These are phyloP conservation scores for Phytoseiulus persimilis DNA, from an alignment of 2,888 invertebrate species.

Conservation along the genomic window DNA sequence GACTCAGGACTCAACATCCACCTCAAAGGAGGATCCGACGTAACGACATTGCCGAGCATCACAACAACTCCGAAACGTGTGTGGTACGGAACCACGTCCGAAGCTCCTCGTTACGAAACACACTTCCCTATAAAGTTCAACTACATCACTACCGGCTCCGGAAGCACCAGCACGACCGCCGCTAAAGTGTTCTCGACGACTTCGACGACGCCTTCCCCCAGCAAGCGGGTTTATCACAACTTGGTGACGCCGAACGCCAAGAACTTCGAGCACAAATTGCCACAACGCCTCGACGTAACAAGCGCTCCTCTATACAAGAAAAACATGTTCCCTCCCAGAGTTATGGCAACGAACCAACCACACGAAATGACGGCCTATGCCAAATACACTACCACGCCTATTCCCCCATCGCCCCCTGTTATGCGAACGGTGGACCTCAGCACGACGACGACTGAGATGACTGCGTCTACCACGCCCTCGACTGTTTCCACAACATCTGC, in stretches of 20 bases:
- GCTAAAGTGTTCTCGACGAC: background rate
- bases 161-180: background rate
- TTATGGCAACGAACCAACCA: slow-evolving; percentile 25
- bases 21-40: slow-evolving; percentile 7
- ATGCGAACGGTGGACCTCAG: slow-evolving; percentile 30
- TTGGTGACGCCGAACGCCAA: background rate
- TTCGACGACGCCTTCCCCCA: slow-evolving; percentile 6
- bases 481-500: background rate
- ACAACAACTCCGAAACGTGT: background rate
- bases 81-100: slow-evolving; percentile 33
- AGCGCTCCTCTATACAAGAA: slow-evolving; percentile 33
- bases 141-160: slow-evolving; percentile 19
- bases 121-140: slow-evolving; percentile 31
- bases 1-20: slow-evolving; percentile 32
- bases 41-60: slow-evolving; percentile 20
- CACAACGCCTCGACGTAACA: slow-evolving; percentile 20
- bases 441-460: slow-evolving; percentile 19
- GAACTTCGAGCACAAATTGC: slow-evolving; percentile 20
- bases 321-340: slow-evolving; percentile 37
- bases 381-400: slow-evolving; percentile 37
- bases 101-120: slow-evolving; percentile 32
- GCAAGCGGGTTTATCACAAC: slow-evolving; percentile 28
- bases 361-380: slow-evolving; percentile 39
- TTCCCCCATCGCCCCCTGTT: slow-evolving; percentile 26
- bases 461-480: slow-evolving; percentile 9